A percentile compares a stretch with the other conserved stretches of the same genome.
phyloP scores from a whole-genome alignment of 2,113 vertebrate genomes.

The Sylvietta virens region DNA sequence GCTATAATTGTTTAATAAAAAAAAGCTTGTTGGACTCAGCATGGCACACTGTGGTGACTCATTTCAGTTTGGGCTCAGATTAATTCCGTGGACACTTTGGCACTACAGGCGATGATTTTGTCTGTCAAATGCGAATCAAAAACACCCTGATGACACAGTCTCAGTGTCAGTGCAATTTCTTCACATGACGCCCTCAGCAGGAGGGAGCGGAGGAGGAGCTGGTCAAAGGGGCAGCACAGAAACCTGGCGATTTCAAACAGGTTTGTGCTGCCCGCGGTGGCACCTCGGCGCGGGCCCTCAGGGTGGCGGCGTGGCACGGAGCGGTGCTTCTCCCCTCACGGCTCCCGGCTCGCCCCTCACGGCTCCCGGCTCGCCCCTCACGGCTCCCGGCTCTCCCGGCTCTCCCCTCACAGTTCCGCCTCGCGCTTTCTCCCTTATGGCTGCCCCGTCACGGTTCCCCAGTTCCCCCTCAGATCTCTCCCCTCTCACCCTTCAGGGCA shows the following conservation, averaged over 20 bases:
- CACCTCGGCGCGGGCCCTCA: background rate
- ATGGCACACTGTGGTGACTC: background rate
- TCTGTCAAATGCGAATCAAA: background rate
- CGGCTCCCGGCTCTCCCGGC: rapidly evolving
- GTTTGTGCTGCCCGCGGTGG: background rate
- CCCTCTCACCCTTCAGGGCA: background rate
- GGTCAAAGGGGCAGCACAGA: background rate
- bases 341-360: rapidly evolving
- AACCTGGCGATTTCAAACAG: background rate
- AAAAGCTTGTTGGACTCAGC: background rate
- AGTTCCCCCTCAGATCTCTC: rapidly evolving
- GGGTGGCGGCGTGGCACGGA: rapidly evolving
- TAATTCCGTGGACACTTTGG: background rate
- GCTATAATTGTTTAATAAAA: constrained; percentile 34
- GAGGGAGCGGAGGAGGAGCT: background rate
- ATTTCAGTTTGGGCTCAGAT: background rate
- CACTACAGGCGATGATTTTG: background rate
- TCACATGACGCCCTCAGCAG: background rate
- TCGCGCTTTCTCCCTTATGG: background rate
- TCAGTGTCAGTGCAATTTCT: background rate
- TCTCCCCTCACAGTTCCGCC: background rate
- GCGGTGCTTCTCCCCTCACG: rapidly evolving
- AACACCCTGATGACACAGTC: background rate
- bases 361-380: background rate
- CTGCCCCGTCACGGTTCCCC: rapidly evolving